A percentile compares a stretch with the other conserved stretches of the same genome.
phyloP scores from a whole-genome alignment of 1,140 invertebrate genomes.

The Neuroterus valhalla region DNA sequence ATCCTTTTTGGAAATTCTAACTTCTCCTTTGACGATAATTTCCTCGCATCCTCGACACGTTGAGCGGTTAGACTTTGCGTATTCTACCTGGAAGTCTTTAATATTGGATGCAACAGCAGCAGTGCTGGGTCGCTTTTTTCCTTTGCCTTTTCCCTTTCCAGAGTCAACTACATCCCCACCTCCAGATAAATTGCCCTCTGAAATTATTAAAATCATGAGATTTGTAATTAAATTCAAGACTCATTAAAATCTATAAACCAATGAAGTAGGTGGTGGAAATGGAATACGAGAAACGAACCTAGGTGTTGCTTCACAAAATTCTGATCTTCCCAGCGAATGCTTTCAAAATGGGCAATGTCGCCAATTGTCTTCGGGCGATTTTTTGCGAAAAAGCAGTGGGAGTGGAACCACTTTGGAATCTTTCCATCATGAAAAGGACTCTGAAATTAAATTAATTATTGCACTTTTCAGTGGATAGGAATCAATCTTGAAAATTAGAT shows the following conservation, averaged over 20 bases:
- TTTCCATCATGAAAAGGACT: slow-evolving; percentile 94
- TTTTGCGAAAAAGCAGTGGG: slow-evolving; percentile 91
- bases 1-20: slow-evolving; percentile 91
- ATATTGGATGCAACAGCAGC: slow-evolving; percentile 57
- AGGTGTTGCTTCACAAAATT: slow-evolving; percentile 85
- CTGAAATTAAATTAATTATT: slow-evolving; percentile 74
- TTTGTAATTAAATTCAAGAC: slow-evolving; percentile 19
- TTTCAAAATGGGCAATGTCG: slow-evolving; percentile 91
- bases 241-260: slow-evolving; percentile 26
- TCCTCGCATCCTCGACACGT: slow-evolving; percentile 90
- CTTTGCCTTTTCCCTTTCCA: slow-evolving; percentile 65
- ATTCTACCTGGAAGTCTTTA: slow-evolving; percentile 88
- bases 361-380: slow-evolving; percentile 82
- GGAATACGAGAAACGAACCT: slow-evolving; percentile 72
- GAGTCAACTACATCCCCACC: slow-evolving; percentile 34
- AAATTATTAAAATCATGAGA: slow-evolving; percentile 13
- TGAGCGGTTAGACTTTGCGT: slow-evolving; percentile 90
- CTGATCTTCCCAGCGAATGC: slow-evolving; percentile 91
- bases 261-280: slow-evolving; percentile 29
- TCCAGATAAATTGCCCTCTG: slow-evolving; percentile 38
- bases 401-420: slow-evolving; percentile 92
- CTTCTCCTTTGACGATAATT: slow-evolving; percentile 89
- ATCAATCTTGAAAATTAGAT: slow-evolving; percentile 13
- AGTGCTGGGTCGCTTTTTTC: slow-evolving; percentile 44
- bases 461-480: too few species aligned